A percentile compares a stretch with the other conserved stretches of the same genome.
phyloP scores from a whole-genome alignment of 1,140 invertebrate genomes.

The Bombus consobrinus region DNA sequence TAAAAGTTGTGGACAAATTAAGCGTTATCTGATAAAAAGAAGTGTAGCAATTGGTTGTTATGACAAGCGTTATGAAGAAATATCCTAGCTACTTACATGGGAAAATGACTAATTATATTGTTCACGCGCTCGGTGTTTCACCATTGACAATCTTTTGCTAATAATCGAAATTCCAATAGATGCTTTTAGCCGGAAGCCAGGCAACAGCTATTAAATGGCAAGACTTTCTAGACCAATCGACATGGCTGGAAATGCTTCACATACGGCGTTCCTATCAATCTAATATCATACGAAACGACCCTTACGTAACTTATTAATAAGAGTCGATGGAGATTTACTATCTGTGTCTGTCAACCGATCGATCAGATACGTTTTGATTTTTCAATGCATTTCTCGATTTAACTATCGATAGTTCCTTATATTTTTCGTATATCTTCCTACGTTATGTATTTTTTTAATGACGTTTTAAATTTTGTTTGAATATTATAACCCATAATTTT shows the following conservation, averaged over 20 bases:
- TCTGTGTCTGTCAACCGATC: no score
- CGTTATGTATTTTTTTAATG: no score
- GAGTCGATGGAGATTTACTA: background rate
- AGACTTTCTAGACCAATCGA: slow-evolving; percentile 18
- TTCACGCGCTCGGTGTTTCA: background rate
- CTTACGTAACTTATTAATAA: background rate
- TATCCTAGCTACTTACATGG: background rate
- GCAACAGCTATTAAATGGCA: slow-evolving; percentile 46
- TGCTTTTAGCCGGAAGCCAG: slow-evolving; percentile 39
- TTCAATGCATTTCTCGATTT: no score
- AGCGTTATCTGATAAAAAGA: background rate
- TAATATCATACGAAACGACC: background rate
- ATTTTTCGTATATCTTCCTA: no score
- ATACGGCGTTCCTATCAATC: background rate
- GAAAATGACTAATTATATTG: slow-evolving; percentile 42
- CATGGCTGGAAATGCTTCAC: slow-evolving; percentile 4
- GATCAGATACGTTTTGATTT: no score
- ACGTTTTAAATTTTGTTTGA: no score
- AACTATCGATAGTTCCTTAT: no score
- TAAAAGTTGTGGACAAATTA: background rate
- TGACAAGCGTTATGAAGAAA: slow-evolving; percentile 9
- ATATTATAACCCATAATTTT: no score
- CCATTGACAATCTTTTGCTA: slow-evolving; percentile 5
- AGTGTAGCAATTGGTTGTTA: background rate
- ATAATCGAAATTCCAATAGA: slow-evolving; percentile 35